These are phyloP conservation scores for Scatophagus argus DNA, from an alignment of 2,113 vertebrate genomes.

Conservation along the genomic window DNA sequence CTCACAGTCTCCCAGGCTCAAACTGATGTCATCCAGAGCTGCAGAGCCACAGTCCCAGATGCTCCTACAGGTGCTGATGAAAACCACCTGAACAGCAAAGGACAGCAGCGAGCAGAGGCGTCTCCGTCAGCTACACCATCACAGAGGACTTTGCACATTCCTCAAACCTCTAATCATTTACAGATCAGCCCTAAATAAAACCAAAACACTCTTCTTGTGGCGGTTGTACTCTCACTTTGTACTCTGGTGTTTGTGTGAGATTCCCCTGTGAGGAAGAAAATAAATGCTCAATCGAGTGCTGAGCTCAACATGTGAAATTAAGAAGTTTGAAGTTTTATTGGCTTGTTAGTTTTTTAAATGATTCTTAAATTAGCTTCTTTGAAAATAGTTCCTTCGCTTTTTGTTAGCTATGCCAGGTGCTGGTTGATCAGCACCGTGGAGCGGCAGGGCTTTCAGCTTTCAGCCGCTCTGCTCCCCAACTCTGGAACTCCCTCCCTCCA, in stretches of 20 bases:
- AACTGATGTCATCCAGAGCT: slow-evolving; percentile 91
- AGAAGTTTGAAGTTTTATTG: not conserved
- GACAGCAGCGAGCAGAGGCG: not conserved
- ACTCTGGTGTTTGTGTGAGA: not conserved
- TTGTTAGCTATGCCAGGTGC: not conserved
- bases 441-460: too few relatives aligned
- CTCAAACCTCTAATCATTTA: not conserved
- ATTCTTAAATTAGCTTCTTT: not conserved
- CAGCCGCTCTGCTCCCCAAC: too few relatives aligned
- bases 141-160: not conserved
- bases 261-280: not conserved
- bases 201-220: not conserved
- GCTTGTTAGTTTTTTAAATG: not conserved
- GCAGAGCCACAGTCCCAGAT: slow-evolving; percentile 95
- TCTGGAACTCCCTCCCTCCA: too few relatives aligned
- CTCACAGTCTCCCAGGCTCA: slow-evolving; percentile 90
- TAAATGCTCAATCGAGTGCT: not conserved
- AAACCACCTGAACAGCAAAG: slow-evolving; percentile 86
- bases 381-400: not conserved
- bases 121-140: not conserved
- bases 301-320: not conserved
- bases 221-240: not conserved
- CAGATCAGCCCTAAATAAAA: not conserved
- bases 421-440: too few relatives aligned
- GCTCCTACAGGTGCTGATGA: slow-evolving; percentile 92